A percentile compares a stretch with the other conserved stretches of the same genome.
Conservation (phyloP, 2,113 vertebrate genomes). For the Tamias sibiricus region DNA sequence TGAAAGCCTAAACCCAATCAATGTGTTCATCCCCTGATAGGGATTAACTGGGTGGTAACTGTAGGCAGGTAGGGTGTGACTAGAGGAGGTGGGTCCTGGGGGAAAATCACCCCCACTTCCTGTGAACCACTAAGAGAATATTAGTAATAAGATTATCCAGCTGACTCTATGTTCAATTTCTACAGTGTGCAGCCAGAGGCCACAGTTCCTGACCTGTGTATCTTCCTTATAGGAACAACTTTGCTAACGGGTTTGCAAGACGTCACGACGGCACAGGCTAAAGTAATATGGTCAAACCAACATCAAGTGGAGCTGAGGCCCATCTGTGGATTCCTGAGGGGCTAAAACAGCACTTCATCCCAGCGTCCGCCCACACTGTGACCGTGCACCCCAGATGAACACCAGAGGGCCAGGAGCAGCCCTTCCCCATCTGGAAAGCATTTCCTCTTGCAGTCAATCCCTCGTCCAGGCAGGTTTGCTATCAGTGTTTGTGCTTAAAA, state of each 20-base stretch:
- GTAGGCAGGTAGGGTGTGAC: too few relatives aligned
- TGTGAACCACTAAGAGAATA: fast-evolving
- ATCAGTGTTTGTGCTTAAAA: not conserved
- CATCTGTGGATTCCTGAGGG: too few relatives aligned
- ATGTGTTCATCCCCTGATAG: too few relatives aligned
- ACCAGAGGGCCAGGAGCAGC: fast-evolving
- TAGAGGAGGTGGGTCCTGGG: too few relatives aligned
- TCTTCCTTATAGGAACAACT: not conserved
- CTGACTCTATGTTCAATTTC: fast-evolving
- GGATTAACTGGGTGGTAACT: too few relatives aligned
- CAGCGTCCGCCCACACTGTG: not conserved
- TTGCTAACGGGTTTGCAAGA: not conserved
- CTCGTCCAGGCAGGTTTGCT: not conserved
- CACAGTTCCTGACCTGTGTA: too few relatives aligned
- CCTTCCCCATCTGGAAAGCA: not conserved
- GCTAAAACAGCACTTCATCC: not conserved
- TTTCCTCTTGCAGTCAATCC: not conserved
- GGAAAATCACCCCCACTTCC: too few relatives aligned
- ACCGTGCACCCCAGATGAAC: not conserved
- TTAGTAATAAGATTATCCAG: fast-evolving
- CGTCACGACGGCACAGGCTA: not conserved
- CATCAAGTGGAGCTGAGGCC: fast-evolving
- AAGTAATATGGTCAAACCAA: fast-evolving
- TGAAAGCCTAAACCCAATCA: too few relatives aligned
- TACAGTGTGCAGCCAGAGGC: fast-evolving